Conservation (phyloP, 1,140 invertebrate genomes). For the Apocrypta bakeri region DNA sequence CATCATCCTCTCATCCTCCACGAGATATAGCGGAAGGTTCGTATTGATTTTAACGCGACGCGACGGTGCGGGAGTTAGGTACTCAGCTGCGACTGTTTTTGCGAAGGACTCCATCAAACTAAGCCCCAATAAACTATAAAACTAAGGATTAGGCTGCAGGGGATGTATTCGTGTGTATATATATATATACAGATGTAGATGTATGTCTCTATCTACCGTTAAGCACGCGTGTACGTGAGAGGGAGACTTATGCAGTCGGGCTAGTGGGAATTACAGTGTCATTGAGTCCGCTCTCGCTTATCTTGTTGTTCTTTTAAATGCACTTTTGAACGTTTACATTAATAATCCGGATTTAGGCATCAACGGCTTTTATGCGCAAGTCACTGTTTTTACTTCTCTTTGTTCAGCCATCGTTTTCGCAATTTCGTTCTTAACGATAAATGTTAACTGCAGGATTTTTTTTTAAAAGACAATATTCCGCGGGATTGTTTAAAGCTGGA, state of each 20-base stretch:
- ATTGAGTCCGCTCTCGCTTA: background rate
- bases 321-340: background rate
- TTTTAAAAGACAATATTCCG: background rate
- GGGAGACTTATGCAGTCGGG: constrained; percentile 8
- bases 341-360: background rate
- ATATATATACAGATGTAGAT: too few species aligned
- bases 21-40: background rate
- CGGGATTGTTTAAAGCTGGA: background rate
- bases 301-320: constrained; percentile 36
- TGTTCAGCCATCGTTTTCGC: too few species aligned
- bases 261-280: constrained; percentile 27
- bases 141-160: constrained; percentile 43
- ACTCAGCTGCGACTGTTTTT: constrained; percentile 51
- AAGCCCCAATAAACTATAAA: constrained; percentile 54
- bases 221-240: background rate
- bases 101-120: constrained; percentile 52
- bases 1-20: background rate
- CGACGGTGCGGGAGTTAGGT: background rate
- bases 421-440: too few species aligned
- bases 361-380: too few species aligned
- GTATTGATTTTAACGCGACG: constrained; percentile 50
- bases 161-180: background rate
- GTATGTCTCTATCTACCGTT: constrained; percentile 14
- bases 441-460: too few species aligned
- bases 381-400: background rate